These are phyloP conservation scores for Limosa lapponica DNA, from an alignment of 2,797 vertebrate species.

Conservation along the genomic window DNA sequence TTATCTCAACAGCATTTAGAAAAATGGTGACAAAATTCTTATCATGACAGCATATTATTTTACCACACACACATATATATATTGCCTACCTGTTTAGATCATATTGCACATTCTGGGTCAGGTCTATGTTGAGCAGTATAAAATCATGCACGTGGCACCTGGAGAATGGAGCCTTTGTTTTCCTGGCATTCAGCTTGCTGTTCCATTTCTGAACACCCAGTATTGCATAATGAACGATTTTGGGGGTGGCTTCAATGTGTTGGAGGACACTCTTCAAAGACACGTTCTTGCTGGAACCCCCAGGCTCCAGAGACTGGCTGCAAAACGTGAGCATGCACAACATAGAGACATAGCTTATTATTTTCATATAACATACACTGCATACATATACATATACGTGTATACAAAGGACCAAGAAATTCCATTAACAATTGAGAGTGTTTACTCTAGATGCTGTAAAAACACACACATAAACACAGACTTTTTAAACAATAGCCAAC, in stretches of 20 bases:
- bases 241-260: constrained; percentile 94
- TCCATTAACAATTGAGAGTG: not conserved
- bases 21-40: not conserved
- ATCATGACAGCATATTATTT: not conserved
- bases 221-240: constrained; percentile 91
- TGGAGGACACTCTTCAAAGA: constrained; percentile 91
- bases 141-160: constrained; percentile 93
- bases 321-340: constrained; percentile 15
- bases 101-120: constrained; percentile 97
- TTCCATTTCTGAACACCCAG: constrained; percentile 93
- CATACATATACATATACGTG: too few relatives aligned
- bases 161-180: constrained; percentile 82
- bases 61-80: not conserved
- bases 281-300: constrained; percentile 81
- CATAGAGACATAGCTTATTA: not conserved
- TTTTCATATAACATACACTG: not conserved
- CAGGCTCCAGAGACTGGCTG: constrained; percentile 82
- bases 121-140: constrained; percentile 93
- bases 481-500: not conserved
- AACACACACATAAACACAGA: not conserved
- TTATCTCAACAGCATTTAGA: not conserved
- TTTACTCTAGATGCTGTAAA: not conserved
- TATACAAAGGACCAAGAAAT: not conserved
- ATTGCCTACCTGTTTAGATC: constrained; percentile 92
- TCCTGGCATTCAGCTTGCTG: constrained; percentile 80